Evolutionary conservation across 2,888 invertebrate genomes (phyloP), one percentile per base, ranked within the genome.

Genomic region (Vesta saturnalis): DNA sequence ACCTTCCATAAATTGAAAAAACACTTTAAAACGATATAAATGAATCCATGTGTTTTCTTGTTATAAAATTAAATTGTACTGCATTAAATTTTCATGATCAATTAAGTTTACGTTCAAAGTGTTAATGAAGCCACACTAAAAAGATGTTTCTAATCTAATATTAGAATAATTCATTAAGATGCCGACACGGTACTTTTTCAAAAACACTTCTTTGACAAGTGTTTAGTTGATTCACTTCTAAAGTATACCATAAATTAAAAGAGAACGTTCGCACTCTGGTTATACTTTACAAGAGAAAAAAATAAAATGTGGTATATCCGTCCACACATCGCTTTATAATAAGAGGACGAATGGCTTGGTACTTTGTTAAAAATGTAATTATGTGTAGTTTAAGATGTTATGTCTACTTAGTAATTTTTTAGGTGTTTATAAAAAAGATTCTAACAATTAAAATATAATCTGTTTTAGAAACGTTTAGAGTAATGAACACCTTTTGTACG

Each of bases 201-300:
- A 43, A 64, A 68, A 68, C 60, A 59, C 64, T 62, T 67, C 66
- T 70, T 70, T 72, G 72, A 73, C 73, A 69, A 72, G 69, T 70
- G 71, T 73, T 73, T 73, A 73, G 73, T 72, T 73, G 67, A 70
- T 70, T 65, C 68, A 64, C 62, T 63, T 64, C 60, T 63, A 70
- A 68, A 73, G 73, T 72, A 71, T 70, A 61, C 59, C 72, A 73
- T 73, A 73, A 73, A 73, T 73, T 73, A 72, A 61, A 58, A 62
- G 64, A 47, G 69, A 67, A 72, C 70, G 67, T 73, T 71, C 72
- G 67, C 72, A 73, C 72, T 72, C 71, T 15, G 63, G 55, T 61
- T 60, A 39, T 54, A 47, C 56, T 55, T 59, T 56, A 68, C 61
- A 52, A 43, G n/a, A 43, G 2, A 43, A 43, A 43, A 39, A 39